These are phyloP conservation scores for Autographa gamma DNA, from an alignment of 2,888 invertebrate genomes.

Conservation along the genomic window DNA sequence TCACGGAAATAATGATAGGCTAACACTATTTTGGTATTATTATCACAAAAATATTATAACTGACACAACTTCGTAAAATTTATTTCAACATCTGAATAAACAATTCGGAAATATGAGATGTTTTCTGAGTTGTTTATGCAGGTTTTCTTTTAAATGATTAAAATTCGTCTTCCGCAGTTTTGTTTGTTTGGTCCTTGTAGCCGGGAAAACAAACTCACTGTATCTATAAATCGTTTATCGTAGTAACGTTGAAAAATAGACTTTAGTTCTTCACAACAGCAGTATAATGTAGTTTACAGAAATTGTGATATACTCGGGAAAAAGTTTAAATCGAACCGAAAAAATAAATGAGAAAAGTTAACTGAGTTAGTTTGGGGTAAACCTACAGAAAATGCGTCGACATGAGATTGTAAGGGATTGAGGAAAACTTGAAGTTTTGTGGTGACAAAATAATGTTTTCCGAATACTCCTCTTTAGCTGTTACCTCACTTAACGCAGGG, in stretches of 20 bases:
- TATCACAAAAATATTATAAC: too few species aligned
- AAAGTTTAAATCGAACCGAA: constrained; percentile 30
- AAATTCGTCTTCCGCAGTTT: not conserved
- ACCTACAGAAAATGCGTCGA: constrained; percentile 19
- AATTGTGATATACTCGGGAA: constrained; percentile 11
- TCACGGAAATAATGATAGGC: too few species aligned
- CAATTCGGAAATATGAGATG: not conserved
- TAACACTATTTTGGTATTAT: too few species aligned
- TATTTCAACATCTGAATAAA: not conserved
- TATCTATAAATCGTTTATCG: not conserved
- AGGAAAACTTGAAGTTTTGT: constrained; percentile 13
- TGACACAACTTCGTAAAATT: too few species aligned
- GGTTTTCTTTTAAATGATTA: not conserved
- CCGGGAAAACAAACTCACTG: not conserved
- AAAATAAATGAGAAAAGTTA: constrained; percentile 43
- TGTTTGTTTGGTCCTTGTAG: not conserved
- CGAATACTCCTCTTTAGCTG: not conserved
- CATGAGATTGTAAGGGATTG: constrained; percentile 15
- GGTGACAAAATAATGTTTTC: not conserved
- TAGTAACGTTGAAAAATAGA: constrained; percentile 2
- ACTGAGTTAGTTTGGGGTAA: constrained; percentile 25
- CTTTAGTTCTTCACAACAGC: constrained; percentile 4
- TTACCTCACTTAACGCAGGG: not conserved
- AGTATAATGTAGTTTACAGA: constrained; percentile 3
- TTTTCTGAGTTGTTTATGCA: not conserved